Conservation (phyloP, 2,797 vertebrate species). For the Alca torda region DNA sequence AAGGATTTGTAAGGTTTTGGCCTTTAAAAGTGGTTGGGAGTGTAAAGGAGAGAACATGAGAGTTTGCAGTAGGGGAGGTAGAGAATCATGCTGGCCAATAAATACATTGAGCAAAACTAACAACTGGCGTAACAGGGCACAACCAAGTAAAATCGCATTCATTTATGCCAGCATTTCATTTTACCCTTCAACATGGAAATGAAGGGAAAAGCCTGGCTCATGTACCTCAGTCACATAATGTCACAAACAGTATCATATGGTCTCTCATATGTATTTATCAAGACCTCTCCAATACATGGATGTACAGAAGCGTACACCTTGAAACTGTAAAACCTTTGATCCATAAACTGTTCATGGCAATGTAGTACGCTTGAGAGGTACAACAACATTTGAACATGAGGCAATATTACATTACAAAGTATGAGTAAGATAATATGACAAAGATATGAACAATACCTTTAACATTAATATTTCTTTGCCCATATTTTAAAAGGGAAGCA, state of each 20-base stretch:
- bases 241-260: neutral
- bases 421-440: neutral
- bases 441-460: neutral
- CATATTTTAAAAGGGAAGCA: neutral
- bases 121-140: neutral
- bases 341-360: neutral
- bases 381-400: neutral
- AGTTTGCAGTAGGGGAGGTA: slow-evolving; percentile 14
- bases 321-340: neutral
- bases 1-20: slow-evolving; percentile 56
- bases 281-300: neutral
- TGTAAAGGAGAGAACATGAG: neutral
- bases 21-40: slow-evolving; percentile 15
- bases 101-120: slow-evolving; percentile 4
- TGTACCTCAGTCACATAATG: neutral
- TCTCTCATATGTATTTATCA: neutral
- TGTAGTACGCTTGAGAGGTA: neutral
- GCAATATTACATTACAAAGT: neutral
- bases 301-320: neutral
- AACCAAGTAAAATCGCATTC: neutral
- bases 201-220: neutral
- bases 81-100: slow-evolving; percentile 12
- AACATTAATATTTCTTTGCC: neutral
- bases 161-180: neutral
- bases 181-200: neutral